Percentiles rank a stretch among this genome's conserved stretches.
Evolutionary conservation across 1,140 invertebrate genomes (phyloP).

Genomic region (Penaeus indicus): DNA sequence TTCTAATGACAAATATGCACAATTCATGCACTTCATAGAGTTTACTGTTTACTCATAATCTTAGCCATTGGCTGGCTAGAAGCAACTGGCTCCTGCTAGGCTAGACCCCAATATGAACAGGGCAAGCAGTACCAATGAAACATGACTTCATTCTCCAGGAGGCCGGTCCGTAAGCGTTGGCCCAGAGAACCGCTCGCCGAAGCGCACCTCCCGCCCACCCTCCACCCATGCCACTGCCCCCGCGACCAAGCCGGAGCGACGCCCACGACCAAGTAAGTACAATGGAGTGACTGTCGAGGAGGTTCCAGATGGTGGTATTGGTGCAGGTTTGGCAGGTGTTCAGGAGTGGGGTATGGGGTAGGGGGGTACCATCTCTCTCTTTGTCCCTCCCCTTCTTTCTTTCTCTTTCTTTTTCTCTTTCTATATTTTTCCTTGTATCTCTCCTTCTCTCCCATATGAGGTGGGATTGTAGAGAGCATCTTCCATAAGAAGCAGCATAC

Average conservation of each 20-base stretch:
- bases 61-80: too few species aligned
- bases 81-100: too few species aligned
- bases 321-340: too few species aligned
- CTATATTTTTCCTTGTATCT: too few species aligned
- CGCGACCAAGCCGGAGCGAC: conserved; percentile 62
- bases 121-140: neutral
- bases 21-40: too few species aligned
- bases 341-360: too few species aligned
- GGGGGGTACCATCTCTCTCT: neutral
- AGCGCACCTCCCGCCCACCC: conserved; percentile 62
- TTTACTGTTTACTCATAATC: too few species aligned
- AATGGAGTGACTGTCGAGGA: neutral
- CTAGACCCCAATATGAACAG: too few species aligned
- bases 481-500: too few species aligned
- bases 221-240: conserved; percentile 56
- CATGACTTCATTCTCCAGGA: conserved; percentile 15
- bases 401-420: conserved; percentile 20
- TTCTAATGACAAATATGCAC: too few species aligned
- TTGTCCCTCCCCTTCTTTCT: neutral
- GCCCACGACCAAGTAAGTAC: conserved; percentile 66
- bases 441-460: too few species aligned
- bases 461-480: neutral
- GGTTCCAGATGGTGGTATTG: neutral
- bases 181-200: conserved; percentile 65
- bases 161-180: conserved; percentile 65